Conservation (phyloP, 2,797 vertebrate species). For the Rhinogobio ventralis region DNA sequence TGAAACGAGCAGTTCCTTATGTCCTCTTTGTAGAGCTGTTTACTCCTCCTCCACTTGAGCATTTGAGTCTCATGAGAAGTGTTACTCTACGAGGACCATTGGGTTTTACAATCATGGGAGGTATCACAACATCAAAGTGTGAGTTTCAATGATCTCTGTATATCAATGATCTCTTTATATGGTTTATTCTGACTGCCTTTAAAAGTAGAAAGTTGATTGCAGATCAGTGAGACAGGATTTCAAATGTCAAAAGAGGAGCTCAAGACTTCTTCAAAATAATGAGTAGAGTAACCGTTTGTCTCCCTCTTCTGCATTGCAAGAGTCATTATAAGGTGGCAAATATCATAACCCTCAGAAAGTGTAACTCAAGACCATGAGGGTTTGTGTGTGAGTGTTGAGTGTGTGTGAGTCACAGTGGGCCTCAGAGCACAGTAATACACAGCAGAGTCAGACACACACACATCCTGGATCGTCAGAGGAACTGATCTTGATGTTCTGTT, state of each 20-base stretch:
- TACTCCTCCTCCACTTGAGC: neutral
- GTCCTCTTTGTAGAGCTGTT: neutral
- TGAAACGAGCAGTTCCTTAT: neutral
- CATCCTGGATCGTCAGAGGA: conserved; percentile 41
- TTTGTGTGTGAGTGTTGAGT: conserved; percentile 10
- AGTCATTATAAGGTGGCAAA: neutral
- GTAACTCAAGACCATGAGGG: neutral
- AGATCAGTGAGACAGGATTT: neutral
- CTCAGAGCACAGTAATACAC: conserved; percentile 49
- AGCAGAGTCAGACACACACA: conserved; percentile 27
- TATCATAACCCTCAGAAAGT: neutral
- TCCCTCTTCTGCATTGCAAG: conserved; percentile 17
- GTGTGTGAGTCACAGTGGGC: conserved; percentile 37
- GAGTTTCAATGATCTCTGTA: neutral
- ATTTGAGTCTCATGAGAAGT: no score
- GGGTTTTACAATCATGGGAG: neutral
- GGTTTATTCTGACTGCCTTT: neutral
- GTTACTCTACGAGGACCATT: neutral
- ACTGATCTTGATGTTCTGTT: conserved; percentile 40
- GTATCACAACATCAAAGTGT: neutral
- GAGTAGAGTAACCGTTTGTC: neutral
- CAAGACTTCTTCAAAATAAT: neutral
- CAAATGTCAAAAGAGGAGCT: neutral
- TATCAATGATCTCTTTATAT: neutral
- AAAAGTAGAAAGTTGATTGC: neutral